Base-by-base conservation (phyloP, 1,140 invertebrate species). In the Heliconius nattereri region DNA sequence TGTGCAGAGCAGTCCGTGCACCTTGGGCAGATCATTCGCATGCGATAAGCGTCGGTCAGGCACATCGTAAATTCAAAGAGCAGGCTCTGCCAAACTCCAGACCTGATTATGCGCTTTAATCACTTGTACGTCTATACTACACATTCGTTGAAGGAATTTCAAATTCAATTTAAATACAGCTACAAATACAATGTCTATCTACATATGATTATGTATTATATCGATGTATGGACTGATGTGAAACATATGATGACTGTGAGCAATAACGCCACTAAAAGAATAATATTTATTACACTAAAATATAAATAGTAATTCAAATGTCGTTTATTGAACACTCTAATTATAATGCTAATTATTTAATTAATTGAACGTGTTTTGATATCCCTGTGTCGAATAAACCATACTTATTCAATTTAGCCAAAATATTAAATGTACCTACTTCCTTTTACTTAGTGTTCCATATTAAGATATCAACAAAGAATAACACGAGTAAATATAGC, bases 21-120 rank as follows among this genome's bases (percentile, higher is more conserved):
- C 92, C 89, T 89, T 88, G 89, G 91, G 91, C 89, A 91, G 92
- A 92, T 93, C 88, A 92, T 91, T 92, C 91, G 92, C 91, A 94
- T 94, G 91, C 91, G 92, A 93, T 94, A 94, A 93, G 90, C 90
- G 91, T 88, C 91, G 91, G 91, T 90, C 91, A 90, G 90, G 89
- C 92, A 94, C 92, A 91, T 94, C 92, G 92, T 93, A 93, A 93
- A 93, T 93, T 91, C 92, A 89, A 90, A 92, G 89, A 87, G 91
- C 91, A 90, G 88, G 81, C 90, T 87, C 88, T 88, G 87, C 90
- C 91, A 87, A 93, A 92, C 91, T 91, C 88, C 90, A 91, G 87
- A 89, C 91, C 91, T 92, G 92, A 94, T 92, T 94, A 90, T 94
- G 90, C 83, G 90, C 88, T 86, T 91, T 92, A 94, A 93, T 93